These are phyloP conservation scores for Pachydiplax longipennis DNA, from an alignment of 2,888 invertebrate species.

Conservation along the genomic window DNA sequence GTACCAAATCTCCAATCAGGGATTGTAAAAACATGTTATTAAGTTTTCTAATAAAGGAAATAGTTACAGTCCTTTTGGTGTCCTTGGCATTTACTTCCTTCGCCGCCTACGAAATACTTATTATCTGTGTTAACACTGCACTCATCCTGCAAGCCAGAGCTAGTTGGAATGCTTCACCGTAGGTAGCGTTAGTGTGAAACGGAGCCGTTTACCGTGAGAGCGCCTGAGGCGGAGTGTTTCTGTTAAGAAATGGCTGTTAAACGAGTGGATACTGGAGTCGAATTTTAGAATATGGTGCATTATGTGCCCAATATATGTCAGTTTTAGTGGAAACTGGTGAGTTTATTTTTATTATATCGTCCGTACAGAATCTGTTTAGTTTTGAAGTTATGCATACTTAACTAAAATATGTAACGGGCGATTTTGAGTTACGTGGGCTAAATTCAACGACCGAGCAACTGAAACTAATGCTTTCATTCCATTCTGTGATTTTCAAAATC, in stretches of 20 bases:
- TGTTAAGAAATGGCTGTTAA: constrained; percentile 26
- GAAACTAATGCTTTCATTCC: background rate
- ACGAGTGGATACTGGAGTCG: background rate
- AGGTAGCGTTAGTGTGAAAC: constrained; percentile 27
- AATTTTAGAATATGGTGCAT: constrained; percentile 34
- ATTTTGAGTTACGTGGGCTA: constrained; percentile 36
- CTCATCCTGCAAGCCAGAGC: constrained; percentile 12
- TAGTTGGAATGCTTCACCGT: constrained; percentile 12
- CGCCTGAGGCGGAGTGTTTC: constrained; percentile 38
- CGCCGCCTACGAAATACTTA: constrained; percentile 10
- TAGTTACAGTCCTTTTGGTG: background rate
- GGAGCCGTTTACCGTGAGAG: constrained; percentile 44
- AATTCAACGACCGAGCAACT: background rate
- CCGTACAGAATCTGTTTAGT: background rate
- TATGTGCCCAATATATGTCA: constrained; percentile 37
- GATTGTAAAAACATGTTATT: background rate
- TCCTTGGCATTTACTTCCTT: constrained; percentile 25
- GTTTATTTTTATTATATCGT: background rate
- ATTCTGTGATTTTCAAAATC: background rate
- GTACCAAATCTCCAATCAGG: constrained; percentile 53
- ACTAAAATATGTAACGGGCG: background rate
- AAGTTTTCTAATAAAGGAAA: constrained; percentile 7
- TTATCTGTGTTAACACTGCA: background rate
- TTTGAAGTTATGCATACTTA: background rate
- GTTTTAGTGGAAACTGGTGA: constrained; percentile 29